Evolutionary conservation across 2,797 vertebrate genomes (phyloP).

Genomic region (Gambusia yucatana): DNA sequence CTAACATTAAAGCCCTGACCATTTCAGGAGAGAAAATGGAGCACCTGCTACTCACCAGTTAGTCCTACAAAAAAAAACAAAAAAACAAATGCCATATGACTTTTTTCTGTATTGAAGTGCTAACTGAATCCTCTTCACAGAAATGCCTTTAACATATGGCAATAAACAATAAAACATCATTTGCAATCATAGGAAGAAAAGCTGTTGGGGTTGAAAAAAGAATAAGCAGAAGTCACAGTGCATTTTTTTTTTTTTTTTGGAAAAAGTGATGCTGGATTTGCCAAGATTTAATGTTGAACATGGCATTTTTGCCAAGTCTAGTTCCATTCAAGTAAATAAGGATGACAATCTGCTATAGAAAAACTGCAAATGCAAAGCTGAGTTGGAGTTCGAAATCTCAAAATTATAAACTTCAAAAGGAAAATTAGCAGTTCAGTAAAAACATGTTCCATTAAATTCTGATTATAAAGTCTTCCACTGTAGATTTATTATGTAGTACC

Average conservation of each 20-base stretch:
- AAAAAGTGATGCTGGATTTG: conserved; percentile 21
- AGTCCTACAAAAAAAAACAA: not conserved
- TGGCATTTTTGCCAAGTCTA: not conserved
- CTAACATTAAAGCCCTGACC: conserved; percentile 5
- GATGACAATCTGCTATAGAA: not conserved
- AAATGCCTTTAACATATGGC: not conserved
- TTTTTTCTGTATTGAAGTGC: not conserved
- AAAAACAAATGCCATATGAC: not conserved
- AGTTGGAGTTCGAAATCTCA: not conserved
- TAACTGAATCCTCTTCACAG: too few relatives aligned
- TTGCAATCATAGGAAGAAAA: not conserved
- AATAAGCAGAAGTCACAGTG: not conserved
- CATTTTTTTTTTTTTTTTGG: not conserved
- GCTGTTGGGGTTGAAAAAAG: not conserved
- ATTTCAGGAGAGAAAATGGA: not conserved
- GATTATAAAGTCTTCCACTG: not conserved
- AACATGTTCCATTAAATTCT: not conserved
- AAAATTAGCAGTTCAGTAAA: not conserved
- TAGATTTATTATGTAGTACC: not conserved
- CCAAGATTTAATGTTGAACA: not conserved
- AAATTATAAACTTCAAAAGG: not conserved
- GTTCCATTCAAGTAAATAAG: not conserved
- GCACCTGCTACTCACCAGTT: not conserved
- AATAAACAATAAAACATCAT: not conserved
- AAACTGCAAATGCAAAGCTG: not conserved